Evolutionary conservation across 2,113 vertebrate species (phyloP).

Genomic region (Neogobius melanostomus): DNA sequence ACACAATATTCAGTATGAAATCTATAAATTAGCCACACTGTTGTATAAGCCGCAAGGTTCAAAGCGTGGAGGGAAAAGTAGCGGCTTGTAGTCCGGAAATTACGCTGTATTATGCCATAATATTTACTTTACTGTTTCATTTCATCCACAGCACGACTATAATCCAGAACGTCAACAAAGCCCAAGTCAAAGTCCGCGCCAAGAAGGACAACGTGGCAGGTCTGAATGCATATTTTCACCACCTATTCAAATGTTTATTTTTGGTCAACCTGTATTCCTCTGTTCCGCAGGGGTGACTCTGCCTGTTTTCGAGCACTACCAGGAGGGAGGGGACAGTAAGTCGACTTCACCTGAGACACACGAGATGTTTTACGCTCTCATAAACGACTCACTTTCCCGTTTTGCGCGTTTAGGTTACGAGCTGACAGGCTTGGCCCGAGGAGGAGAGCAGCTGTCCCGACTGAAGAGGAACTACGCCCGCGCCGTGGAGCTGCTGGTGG

Average conservation of each 20-base stretch:
- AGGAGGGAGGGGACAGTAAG: constrained; percentile 98
- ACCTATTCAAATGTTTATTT: not conserved
- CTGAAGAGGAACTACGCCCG: constrained; percentile 98
- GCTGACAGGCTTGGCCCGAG: constrained; percentile 93
- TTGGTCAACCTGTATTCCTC: not conserved
- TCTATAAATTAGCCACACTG: too few species aligned
- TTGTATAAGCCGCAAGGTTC: too few species aligned
- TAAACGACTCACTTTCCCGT: not conserved
- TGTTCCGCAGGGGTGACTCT: constrained; percentile 87
- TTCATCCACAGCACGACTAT: constrained; percentile 87
- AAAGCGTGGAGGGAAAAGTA: too few species aligned
- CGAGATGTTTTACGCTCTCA: not conserved
- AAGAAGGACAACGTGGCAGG: constrained; percentile 99
- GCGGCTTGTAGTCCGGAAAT: too few species aligned
- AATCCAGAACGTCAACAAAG: constrained; percentile 98
- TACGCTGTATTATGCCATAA: too few species aligned
- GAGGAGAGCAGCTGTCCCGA: constrained; percentile 95
- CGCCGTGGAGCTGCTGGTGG: constrained; percentile 96
- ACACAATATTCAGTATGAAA: too few species aligned
- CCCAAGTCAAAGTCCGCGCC: constrained; percentile 95
- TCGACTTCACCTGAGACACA: constrained; percentile 28
- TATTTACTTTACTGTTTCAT: not conserved
- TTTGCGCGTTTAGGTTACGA: constrained; percentile 85
- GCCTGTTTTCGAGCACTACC: constrained; percentile 97
- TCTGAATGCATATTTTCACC: constrained; percentile 46